A percentile compares a stretch with the other conserved stretches of the same genome.
These are phyloP conservation scores for Thyatira batis DNA, from an alignment of 2,888 invertebrate species.

Conservation along the genomic window DNA sequence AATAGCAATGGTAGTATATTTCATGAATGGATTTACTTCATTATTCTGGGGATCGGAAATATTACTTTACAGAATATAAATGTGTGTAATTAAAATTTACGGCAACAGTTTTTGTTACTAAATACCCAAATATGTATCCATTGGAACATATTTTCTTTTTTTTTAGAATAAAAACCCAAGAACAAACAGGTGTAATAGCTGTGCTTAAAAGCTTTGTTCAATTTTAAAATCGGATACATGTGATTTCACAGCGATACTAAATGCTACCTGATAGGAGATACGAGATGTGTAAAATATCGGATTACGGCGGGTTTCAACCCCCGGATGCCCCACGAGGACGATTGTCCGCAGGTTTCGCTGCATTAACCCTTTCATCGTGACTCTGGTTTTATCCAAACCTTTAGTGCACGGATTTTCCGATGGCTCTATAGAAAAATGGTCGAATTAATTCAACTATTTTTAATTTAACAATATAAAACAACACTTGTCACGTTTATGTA, in stretches of 20 bases:
- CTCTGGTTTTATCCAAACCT: constrained; percentile 29
- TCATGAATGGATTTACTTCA: constrained; percentile 2
- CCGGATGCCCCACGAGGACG: constrained; percentile 43
- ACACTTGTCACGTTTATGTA: not conserved
- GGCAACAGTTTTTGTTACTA: too few species aligned
- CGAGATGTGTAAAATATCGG: constrained; percentile 45
- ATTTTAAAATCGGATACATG: constrained; percentile 15
- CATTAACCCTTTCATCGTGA: constrained; percentile 61
- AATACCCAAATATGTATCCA: too few species aligned
- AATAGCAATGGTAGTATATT: not conserved
- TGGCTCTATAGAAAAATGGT: constrained; percentile 11
- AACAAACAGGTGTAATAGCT: too few species aligned
- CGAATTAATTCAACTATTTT: constrained; percentile 7
- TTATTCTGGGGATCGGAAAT: not conserved
- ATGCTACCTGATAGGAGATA: constrained; percentile 17
- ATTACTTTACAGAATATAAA: too few species aligned
- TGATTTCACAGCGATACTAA: constrained; percentile 15
- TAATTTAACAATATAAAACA: not conserved
- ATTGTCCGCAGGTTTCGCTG: constrained; percentile 56
- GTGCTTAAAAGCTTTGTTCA: not conserved
- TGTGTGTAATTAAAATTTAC: too few species aligned
- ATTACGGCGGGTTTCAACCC: constrained; percentile 36
- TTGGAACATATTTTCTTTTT: too few species aligned
- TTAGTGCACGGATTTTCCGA: constrained; percentile 23
- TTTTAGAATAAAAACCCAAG: too few species aligned